Percentiles rank a stretch among this genome's conserved stretches.
phyloP scores from a whole-genome alignment of 2,888 invertebrate species.

The Pterostichus madidus region DNA sequence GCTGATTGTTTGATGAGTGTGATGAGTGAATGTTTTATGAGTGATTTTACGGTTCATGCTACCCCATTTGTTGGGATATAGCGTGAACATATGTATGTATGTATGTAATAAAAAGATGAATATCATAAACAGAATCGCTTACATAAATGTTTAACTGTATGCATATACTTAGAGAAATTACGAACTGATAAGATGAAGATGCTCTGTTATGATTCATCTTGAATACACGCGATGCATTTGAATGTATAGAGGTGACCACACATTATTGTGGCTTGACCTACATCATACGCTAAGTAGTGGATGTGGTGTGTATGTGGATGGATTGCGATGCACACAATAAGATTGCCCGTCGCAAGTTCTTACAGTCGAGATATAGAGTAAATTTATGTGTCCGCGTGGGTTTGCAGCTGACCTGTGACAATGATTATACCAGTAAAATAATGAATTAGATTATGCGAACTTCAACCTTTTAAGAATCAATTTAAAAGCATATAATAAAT shows the following conservation, averaged over 20 bases:
- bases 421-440: neutral
- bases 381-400: conserved; percentile 40
- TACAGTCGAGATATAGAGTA: neutral
- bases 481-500: neutral
- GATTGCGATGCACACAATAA: neutral
- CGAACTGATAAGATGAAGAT: too few species aligned
- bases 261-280: conserved; percentile 47
- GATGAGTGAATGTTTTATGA: too few species aligned
- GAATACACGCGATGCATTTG: conserved; percentile 11
- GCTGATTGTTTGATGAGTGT: too few species aligned
- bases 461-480: neutral
- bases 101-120: too few species aligned
- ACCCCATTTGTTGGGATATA: too few species aligned
- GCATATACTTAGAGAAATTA: too few species aligned
- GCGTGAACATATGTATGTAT: too few species aligned
- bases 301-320: conserved; percentile 20
- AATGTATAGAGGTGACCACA: neutral
- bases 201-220: neutral
- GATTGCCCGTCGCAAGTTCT: conserved; percentile 21
- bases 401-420: neutral
- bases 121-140: too few species aligned
- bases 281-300: conserved; percentile 10
- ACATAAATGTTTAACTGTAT: too few species aligned
- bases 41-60: too few species aligned
- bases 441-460: neutral